A percentile compares a stretch with the other conserved stretches of the same genome.
Evolutionary conservation across 2,888 invertebrate genomes (phyloP).

Genomic region (Pemphredon lugubris): DNA sequence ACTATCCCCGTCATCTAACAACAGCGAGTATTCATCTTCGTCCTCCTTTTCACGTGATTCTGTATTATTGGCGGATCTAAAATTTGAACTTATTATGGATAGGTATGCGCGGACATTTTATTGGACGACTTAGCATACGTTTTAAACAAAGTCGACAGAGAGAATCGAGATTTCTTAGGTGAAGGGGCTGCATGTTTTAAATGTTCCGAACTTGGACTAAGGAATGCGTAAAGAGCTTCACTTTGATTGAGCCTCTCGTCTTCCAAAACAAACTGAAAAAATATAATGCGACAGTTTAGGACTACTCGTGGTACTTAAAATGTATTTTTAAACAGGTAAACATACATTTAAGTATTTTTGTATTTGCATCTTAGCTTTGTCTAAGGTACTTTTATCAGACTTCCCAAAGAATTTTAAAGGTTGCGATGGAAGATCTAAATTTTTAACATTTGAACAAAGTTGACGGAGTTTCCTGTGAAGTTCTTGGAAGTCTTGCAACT

Average conservation of each 20-base stretch:
- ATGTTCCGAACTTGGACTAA: constrained; percentile 96
- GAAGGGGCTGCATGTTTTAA: constrained; percentile 89
- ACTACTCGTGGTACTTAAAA: not conserved
- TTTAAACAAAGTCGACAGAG: constrained; percentile 92
- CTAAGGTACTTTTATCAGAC: constrained; percentile 89
- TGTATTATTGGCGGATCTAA: constrained; percentile 83
- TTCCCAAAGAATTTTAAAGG: constrained; percentile 93
- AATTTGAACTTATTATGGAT: constrained; percentile 5
- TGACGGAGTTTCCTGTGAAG: constrained; percentile 92
- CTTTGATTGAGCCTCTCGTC: constrained; percentile 93
- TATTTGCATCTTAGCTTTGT: constrained; percentile 91
- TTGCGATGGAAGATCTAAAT: constrained; percentile 91
- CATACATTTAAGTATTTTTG: constrained; percentile 93
- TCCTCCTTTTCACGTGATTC: constrained; percentile 88
- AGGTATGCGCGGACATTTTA: too few species aligned
- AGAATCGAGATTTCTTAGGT: constrained; percentile 93
- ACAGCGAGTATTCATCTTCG: constrained; percentile 91
- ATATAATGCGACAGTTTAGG: not conserved
- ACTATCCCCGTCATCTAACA: constrained; percentile 85
- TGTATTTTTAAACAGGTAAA: constrained; percentile 56
- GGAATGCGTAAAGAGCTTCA: constrained; percentile 94
- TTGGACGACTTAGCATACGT: too few species aligned
- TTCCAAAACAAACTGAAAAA: constrained; percentile 89
- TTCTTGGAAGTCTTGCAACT: constrained; percentile 87
- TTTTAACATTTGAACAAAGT: constrained; percentile 90